Evolutionary conservation across 2,888 invertebrate genomes (phyloP).

Genomic region (Brachyptera risi): DNA sequence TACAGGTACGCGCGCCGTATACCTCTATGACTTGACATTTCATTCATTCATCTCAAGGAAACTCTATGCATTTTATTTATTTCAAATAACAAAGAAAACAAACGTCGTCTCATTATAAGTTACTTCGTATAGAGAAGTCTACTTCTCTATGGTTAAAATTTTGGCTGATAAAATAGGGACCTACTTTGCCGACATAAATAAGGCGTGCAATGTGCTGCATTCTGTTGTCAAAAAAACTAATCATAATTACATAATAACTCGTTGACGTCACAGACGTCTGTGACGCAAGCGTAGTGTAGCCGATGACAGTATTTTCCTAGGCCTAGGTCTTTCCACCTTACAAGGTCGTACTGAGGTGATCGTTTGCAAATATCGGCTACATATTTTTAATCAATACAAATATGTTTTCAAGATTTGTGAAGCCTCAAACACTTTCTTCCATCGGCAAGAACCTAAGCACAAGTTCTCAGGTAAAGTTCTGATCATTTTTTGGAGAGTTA

Average conservation of each 20-base stretch:
- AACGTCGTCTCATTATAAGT: too few relatives aligned
- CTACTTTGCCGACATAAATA: too few relatives aligned
- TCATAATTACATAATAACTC: background rate
- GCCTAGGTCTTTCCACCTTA: background rate
- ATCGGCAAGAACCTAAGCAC: conserved; percentile 56
- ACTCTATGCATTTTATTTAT: too few relatives aligned
- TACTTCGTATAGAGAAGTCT: too few relatives aligned
- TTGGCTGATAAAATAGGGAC: too few relatives aligned
- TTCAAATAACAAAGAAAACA: too few relatives aligned
- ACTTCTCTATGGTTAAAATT: too few relatives aligned
- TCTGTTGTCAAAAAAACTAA: background rate
- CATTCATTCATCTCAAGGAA: too few relatives aligned
- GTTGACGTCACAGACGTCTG: background rate
- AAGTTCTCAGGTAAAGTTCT: conserved; percentile 27
- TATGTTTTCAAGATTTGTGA: conserved; percentile 62
- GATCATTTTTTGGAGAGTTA: conserved; percentile 10
- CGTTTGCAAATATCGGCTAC: background rate
- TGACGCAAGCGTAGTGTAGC: conserved; percentile 13
- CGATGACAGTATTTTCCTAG: background rate
- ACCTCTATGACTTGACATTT: too few relatives aligned
- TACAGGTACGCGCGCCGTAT: too few relatives aligned
- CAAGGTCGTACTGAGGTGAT: conserved; percentile 19
- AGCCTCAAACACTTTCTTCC: conserved; percentile 47
- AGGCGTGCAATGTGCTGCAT: background rate
- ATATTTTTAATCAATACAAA: conserved; percentile 31